A percentile compares a stretch with the other conserved stretches of the same genome.
These are phyloP conservation scores for Lasioglossum baleicum DNA, from an alignment of 1,140 invertebrate species.

Conservation along the genomic window DNA sequence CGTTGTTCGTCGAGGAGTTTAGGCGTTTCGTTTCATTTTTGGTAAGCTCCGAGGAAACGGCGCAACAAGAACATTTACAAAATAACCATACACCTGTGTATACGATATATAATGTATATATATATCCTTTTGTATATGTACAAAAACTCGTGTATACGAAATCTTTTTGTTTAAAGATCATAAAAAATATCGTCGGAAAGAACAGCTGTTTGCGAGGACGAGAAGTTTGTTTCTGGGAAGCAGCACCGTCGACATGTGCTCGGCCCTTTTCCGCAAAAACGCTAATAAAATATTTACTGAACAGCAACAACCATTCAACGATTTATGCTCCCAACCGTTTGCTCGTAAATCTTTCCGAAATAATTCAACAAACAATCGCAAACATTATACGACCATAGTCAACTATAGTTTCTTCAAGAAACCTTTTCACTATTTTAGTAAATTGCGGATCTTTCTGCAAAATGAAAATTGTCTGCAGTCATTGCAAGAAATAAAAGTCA, in stretches of 20 bases:
- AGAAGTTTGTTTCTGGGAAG: constrained; percentile 35
- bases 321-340: no score
- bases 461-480: no score
- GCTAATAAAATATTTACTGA: not conserved
- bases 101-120: constrained; percentile 14
- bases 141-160: constrained; percentile 55
- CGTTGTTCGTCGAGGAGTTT: not conserved
- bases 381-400: not conserved
- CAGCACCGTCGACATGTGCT: constrained; percentile 11
- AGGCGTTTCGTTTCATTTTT: constrained; percentile 6
- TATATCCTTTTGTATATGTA: constrained; percentile 48
- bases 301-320: not conserved
- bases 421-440: no score
- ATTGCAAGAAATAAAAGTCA: no score
- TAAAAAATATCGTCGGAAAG: constrained; percentile 58
- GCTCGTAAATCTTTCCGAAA: no score
- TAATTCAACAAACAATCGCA: no score
- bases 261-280: not conserved
- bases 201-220: constrained; percentile 31
- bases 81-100: constrained; percentile 40
- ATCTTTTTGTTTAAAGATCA: constrained; percentile 43
- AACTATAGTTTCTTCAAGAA: no score
- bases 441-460: no score
- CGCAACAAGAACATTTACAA: constrained; percentile 31
- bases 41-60: constrained; percentile 21